Percentiles rank a stretch among this genome's conserved stretches.
phyloP scores from a whole-genome alignment of 2,888 invertebrate genomes.

The Barypeithes pellucidus region DNA sequence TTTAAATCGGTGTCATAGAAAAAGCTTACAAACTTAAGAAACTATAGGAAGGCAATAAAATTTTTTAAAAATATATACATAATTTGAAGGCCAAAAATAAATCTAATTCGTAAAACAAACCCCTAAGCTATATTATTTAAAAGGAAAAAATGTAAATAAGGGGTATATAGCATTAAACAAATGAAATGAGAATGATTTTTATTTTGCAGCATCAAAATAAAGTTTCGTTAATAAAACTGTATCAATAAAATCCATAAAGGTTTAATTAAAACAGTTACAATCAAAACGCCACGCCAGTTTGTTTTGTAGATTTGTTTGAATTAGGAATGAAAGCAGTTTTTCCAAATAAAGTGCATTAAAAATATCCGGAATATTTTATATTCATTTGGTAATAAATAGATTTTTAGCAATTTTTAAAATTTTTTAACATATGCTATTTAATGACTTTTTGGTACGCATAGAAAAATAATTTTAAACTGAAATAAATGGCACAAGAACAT shows the following conservation, averaged over 20 bases:
- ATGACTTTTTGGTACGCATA: no score
- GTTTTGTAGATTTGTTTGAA: conserved; percentile 64
- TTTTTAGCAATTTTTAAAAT: neutral
- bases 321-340: conserved; percentile 62
- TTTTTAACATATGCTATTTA: no score
- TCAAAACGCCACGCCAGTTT: conserved; percentile 67
- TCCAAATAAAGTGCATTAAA: conserved; percentile 42
- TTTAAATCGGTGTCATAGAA: no score
- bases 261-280: conserved; percentile 61
- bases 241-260: conserved; percentile 51
- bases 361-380: conserved; percentile 43
- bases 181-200: conserved; percentile 23
- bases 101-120: no score
- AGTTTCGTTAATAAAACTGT: conserved; percentile 36
- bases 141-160: neutral
- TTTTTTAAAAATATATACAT: no score
- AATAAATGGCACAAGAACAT: no score
- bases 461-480: no score
- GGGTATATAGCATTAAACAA: neutral
- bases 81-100: no score
- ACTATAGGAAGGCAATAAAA: no score
- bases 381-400: conserved; percentile 3
- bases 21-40: no score
- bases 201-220: conserved; percentile 22
- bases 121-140: no score